Conservation (phyloP, 2,888 invertebrate species). For the Buathra laborator region DNA sequence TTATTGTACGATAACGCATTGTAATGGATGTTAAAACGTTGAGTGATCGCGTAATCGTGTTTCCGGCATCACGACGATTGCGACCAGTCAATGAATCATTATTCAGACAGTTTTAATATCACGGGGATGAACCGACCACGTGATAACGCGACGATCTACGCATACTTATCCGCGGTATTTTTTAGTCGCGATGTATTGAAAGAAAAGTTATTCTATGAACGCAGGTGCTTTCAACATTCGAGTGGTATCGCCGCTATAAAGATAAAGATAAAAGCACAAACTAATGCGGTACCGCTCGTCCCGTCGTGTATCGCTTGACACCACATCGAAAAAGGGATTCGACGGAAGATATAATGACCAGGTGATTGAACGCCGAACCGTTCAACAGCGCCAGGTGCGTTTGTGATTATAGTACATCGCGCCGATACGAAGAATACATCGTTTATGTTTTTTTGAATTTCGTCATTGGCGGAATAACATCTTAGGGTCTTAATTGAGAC, state of each 20-base stretch:
- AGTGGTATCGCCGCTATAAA: slow-evolving; percentile 38
- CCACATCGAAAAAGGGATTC: slow-evolving; percentile 35
- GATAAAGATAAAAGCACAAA: slow-evolving; percentile 48
- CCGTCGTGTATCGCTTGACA: slow-evolving; percentile 43
- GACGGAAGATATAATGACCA: slow-evolving; percentile 50
- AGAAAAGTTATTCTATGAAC: slow-evolving; percentile 27
- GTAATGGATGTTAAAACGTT: no score
- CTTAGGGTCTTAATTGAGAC: background rate
- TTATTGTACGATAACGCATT: no score
- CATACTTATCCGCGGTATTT: no score
- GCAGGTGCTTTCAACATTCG: slow-evolving; percentile 59
- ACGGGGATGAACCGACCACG: no score
- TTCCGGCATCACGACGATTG: no score
- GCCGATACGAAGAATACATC: slow-evolving; percentile 22
- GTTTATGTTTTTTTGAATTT: slow-evolving; percentile 10
- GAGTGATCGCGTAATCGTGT: no score
- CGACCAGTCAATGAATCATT: no score
- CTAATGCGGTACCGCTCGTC: slow-evolving; percentile 17
- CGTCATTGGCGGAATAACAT: slow-evolving; percentile 13
- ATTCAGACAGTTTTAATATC: no score
- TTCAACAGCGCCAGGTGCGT: slow-evolving; percentile 55
- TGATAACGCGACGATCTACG: background rate
- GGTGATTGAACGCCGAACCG: slow-evolving; percentile 46
- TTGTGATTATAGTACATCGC: slow-evolving; percentile 46
- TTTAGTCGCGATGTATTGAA: background rate